A percentile compares a stretch with the other conserved stretches of the same genome.
Conservation (phyloP, 2,888 invertebrate genomes). For the Sympetrum striolatum region DNA sequence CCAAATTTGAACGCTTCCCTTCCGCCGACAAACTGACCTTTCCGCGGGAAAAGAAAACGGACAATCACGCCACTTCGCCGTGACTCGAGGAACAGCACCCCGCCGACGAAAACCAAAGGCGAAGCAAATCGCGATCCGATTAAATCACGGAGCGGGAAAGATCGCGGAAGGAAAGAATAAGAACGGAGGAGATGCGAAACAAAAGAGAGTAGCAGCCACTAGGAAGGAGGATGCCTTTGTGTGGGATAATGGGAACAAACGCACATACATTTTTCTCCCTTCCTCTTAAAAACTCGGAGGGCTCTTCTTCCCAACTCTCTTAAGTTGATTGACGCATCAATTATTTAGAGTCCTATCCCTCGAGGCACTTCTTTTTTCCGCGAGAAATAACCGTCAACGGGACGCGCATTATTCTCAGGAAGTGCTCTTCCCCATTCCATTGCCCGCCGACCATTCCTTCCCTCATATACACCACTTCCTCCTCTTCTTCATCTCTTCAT, state of each 20-base stretch:
- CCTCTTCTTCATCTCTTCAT: background rate
- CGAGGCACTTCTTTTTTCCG: background rate
- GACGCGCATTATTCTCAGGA: background rate
- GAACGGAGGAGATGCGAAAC: background rate
- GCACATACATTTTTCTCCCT: background rate
- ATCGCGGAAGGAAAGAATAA: background rate
- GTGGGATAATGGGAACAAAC: background rate
- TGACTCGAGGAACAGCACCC: no score
- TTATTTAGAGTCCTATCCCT: background rate
- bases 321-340: constrained; percentile 40
- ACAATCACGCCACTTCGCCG: no score
- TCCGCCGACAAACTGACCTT: no score
- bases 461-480: background rate
- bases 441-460: background rate
- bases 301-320: background rate
- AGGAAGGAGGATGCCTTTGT: background rate
- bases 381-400: background rate
- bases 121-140: no score
- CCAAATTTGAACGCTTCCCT: no score
- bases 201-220: background rate
- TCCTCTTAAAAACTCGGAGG: background rate
- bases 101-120: no score
- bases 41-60: no score
- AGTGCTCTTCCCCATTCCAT: background rate
- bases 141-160: background rate